These are phyloP conservation scores for Heliothis peltigera DNA, from an alignment of 2,888 invertebrate species.

Conservation along the genomic window DNA sequence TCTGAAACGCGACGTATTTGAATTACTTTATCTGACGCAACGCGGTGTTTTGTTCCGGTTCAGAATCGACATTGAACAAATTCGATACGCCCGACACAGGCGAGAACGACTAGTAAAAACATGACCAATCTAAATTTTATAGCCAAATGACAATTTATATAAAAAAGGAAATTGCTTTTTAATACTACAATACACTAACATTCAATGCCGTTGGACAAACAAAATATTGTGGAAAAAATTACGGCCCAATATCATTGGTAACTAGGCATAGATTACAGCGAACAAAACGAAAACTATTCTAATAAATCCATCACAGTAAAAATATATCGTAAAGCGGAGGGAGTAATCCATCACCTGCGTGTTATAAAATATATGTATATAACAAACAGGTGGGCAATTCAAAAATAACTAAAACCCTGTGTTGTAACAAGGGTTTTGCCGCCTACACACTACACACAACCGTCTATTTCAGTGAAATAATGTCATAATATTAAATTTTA, in stretches of 20 bases:
- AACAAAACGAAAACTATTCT: constrained; percentile 33
- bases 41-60: constrained; percentile 73
- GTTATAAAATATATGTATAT: constrained; percentile 45
- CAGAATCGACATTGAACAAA: constrained; percentile 74
- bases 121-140: constrained; percentile 70
- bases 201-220: constrained; percentile 30
- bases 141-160: constrained; percentile 65
- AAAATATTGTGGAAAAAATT: constrained; percentile 35
- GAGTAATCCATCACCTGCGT: constrained; percentile 62
- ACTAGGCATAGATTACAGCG: constrained; percentile 32
- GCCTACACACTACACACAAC: constrained; percentile 69
- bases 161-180: constrained; percentile 63
- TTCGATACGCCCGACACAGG: constrained; percentile 69
- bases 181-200: constrained; percentile 45
- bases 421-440: constrained; percentile 55
- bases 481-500: constrained; percentile 80
- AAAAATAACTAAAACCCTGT: constrained; percentile 31
- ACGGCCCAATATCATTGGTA: constrained; percentile 28
- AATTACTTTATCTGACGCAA: constrained; percentile 67
- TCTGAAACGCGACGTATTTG: constrained; percentile 48
- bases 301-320: constrained; percentile 45
- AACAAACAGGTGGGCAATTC: constrained; percentile 31
- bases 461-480: constrained; percentile 74
- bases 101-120: constrained; percentile 69
- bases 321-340: constrained; percentile 31